Evolutionary conservation across 2,797 vertebrate genomes (phyloP).

Genomic region (Eulemur rubriventer): DNA sequence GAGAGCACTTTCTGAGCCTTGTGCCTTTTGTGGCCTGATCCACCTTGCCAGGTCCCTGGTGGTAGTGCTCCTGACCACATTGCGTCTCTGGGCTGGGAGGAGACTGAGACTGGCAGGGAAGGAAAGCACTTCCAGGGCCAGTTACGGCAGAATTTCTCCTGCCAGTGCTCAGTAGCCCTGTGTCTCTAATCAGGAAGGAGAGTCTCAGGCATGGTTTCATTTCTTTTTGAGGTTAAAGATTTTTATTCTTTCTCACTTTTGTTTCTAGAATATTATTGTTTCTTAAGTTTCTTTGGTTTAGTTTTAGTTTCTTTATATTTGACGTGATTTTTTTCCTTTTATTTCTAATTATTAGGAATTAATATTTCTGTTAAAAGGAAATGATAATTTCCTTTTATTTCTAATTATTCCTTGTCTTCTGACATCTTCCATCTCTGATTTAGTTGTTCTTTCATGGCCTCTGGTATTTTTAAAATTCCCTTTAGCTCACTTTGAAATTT

Average conservation of each 20-base stretch:
- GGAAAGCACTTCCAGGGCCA: too few relatives aligned
- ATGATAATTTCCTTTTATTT: background rate
- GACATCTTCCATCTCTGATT: background rate
- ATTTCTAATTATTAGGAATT: background rate
- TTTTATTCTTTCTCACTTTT: background rate
- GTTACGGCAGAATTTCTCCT: background rate
- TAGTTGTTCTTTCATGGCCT: background rate
- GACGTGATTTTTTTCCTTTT: background rate
- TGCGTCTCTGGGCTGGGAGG: background rate
- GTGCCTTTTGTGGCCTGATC: background rate
- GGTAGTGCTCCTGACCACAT: background rate
- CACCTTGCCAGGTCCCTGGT: background rate
- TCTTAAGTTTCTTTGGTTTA: background rate
- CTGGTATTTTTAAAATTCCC: background rate
- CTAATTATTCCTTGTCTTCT: background rate
- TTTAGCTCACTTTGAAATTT: background rate
- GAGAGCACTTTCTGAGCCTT: background rate
- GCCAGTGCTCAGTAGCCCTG: background rate
- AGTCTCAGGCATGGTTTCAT: background rate
- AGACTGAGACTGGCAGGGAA: background rate
- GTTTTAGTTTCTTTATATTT: background rate
- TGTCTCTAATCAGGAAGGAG: background rate
- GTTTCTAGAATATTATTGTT: background rate
- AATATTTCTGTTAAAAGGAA: too few relatives aligned
- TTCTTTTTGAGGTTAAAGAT: background rate